Conservation (phyloP, 2,888 invertebrate genomes). For the Himalopsyche kuldschensis region DNA sequence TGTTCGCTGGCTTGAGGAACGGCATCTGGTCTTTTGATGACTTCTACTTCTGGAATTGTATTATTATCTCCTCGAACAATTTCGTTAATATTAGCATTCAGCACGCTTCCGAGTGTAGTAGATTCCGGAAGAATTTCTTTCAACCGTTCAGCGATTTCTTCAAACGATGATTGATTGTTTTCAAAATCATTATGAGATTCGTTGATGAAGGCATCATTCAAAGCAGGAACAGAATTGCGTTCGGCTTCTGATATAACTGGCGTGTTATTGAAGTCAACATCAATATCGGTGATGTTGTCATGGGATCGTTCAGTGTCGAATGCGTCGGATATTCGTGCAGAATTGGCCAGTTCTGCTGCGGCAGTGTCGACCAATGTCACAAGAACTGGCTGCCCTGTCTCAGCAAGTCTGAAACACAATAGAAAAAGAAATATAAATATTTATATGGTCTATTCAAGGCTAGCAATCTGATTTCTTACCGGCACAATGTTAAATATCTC, state of each 20-base stretch:
- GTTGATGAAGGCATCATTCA: conserved; percentile 33
- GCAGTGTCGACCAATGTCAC: conserved; percentile 65
- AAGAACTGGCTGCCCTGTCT: conserved; percentile 64
- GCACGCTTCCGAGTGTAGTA: conserved; percentile 29
- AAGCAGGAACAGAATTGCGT: conserved; percentile 29
- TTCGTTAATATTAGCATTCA: neutral
- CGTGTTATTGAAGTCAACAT: conserved; percentile 46
- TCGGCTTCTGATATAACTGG: conserved; percentile 42
- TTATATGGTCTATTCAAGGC: too few species aligned
- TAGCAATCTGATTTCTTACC: too few species aligned
- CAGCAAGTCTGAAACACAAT: conserved; percentile 61
- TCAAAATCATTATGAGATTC: conserved; percentile 36
- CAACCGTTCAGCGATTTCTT: conserved; percentile 41
- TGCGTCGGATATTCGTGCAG: conserved; percentile 47
- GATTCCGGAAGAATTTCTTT: conserved; percentile 41
- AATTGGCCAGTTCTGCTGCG: conserved; percentile 56
- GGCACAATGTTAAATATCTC: too few species aligned
- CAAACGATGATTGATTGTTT: conserved; percentile 19
- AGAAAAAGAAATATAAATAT: neutral
- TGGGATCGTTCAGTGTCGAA: conserved; percentile 51
- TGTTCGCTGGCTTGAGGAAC: conserved; percentile 45
- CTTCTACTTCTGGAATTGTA: conserved; percentile 5
- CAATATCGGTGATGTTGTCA: conserved; percentile 42
- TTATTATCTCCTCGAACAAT: conserved; percentile 42
- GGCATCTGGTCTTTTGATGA: neutral